Conservation (phyloP, 2,888 invertebrate species). For the Tenthredo mesomela region DNA sequence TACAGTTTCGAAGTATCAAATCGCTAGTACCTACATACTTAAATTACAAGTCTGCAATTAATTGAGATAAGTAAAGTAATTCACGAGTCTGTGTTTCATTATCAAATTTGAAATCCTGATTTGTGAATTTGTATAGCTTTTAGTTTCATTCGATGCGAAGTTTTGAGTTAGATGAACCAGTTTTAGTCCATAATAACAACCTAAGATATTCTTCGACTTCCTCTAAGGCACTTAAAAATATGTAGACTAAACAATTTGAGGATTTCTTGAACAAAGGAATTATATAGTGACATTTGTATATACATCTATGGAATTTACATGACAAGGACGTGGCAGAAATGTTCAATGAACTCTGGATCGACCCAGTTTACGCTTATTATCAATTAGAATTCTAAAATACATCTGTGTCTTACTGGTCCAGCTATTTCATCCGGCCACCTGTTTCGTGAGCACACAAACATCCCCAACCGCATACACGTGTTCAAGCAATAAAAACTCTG, state of each 20-base stretch:
- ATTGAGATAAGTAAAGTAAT: neutral
- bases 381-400: neutral
- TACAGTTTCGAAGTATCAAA: neutral
- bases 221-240: neutral
- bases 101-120: neutral
- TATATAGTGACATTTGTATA: neutral
- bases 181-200: neutral
- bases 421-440: constrained; percentile 24
- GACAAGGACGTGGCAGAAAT: neutral
- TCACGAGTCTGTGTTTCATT: neutral
- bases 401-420: neutral
- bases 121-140: neutral
- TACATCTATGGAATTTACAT: neutral
- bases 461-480: neutral
- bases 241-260: constrained; percentile 4
- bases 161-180: neutral
- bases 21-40: neutral
- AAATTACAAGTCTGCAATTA: neutral
- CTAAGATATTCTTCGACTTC: neutral
- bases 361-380: neutral
- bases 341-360: constrained; percentile 5
- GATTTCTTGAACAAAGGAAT: neutral
- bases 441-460: neutral
- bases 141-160: neutral
- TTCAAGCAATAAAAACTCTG: neutral